Base-by-base conservation (phyloP, 2,797 vertebrate species). In the Graptemys geographica region DNA sequence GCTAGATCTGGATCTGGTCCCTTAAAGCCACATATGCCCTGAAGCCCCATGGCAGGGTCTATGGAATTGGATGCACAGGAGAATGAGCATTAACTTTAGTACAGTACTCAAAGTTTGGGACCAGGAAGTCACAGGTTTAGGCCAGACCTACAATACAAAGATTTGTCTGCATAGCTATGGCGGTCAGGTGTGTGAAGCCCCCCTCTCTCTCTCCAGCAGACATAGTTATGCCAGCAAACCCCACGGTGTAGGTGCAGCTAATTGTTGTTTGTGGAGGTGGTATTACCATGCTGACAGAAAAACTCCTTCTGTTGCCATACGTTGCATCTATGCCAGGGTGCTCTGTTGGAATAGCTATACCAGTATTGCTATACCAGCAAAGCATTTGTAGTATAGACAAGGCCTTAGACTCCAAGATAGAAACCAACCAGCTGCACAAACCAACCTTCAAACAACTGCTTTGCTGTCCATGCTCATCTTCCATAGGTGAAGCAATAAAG, bases 371-470 rank as follows among this genome's bases (percentile, higher is more conserved):
- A 69, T 37, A 72, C n/a, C 9, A 19, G n/a, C 19, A 72, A 72
- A 41, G 21, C 10, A 41, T 72, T 41, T 72, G n/a, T n/a, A 41
- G 19, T 41, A 19, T 21, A 95, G 76, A 69, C 21, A 0, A 52
- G 79, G 74, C 49, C 93, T 97, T 3, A 18, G 62, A 79, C 96
- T 97, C 93, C 81, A 90, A 92, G 89, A 57, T 65, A 80, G 41
- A 78, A 84, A 82, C 12, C 79, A 85, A 81, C 78, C 62, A 10
- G n/a, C 91, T 91, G 89, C 96, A 80, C 85, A 95, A 95, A 72
- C 74, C 53, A 88, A 31, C 21, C 37, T 81, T 44, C 37, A 92
- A 93, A 95, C 90, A 49, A 84, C 89, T 80, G 76, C 81, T 86
- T 51, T 83, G 76, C 31, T 21, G 4, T 53, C 2, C 2, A 83